Base-by-base conservation (phyloP, 2,113 vertebrate species). In the Scartelaos histophorus region DNA sequence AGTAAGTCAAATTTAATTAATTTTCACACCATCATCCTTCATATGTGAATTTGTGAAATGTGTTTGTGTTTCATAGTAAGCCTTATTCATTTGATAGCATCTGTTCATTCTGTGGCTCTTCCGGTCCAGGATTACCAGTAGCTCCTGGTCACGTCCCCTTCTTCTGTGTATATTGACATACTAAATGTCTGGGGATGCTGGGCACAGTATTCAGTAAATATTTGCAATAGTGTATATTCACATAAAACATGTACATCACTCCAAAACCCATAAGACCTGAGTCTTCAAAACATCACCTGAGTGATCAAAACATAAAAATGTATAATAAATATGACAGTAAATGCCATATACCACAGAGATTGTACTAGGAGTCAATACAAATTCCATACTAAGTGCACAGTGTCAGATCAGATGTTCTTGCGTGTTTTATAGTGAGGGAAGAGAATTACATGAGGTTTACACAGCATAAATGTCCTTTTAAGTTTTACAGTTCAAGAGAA, bases 1-100 rank as follows among this genome's bases (percentile, higher is more conserved):
- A 92, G 98, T 99, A 95, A 96, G 96, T 94, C 79, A 51, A 5
- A 54, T n/a, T n/a, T 54, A 54, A 54, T 54, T 54, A 21, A 54
- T 21, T n/a, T 54, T 54, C 51, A 54, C 51, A 54, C 51, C n/a
- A 54, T 54, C 19, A 19, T 54, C 49, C 46, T 47, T 47, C 1
- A 54, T 21, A 9, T 54, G 2, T 21, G 19, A 19, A 54, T 19
- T 21, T 54, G 19, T 7, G n/a, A 54, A 54, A 19, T 54, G 19
- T 54, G 17, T n/a, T 11, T 54, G 51, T 54, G 19, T 54, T 54
- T 19, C 16, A 51, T 51, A 21, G 19, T 54, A 21, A 54, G 21
- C 19, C 51, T n/a, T 9, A 54, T 54, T 54, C n/a, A 54, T 54
- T 10, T 5, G 51, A 54, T 54, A n/a, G 2, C 5, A 53, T 19